Conservation (phyloP, 2,113 vertebrate species). For the Odontophorus gujanensis region DNA sequence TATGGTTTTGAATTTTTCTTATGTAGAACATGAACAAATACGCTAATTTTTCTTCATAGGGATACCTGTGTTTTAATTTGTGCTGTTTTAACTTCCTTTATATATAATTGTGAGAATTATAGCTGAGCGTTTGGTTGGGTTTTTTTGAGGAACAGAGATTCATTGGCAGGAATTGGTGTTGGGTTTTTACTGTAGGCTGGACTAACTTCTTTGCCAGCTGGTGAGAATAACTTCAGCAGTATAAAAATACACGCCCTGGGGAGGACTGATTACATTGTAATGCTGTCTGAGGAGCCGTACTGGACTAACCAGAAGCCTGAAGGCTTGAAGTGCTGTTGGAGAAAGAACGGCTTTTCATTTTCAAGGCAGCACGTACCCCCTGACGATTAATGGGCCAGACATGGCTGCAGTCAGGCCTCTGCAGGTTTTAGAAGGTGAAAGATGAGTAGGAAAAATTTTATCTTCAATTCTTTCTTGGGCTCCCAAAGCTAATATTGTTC, state of each 20-base stretch:
- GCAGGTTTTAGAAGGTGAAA: not conserved
- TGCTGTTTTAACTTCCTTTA: not conserved
- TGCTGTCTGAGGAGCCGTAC: not conserved
- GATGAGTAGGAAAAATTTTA: slow-evolving; percentile 31
- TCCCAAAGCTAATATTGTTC: slow-evolving; percentile 38
- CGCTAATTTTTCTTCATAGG: not conserved
- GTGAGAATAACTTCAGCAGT: not conserved
- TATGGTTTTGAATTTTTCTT: not conserved
- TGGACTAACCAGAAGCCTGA: slow-evolving; percentile 11
- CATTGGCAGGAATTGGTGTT: not conserved
- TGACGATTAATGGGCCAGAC: not conserved
- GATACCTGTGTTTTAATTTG: not conserved
- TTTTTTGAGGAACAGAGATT: not conserved
- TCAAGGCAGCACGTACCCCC: not conserved
- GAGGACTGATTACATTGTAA: not conserved
- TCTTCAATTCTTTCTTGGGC: not conserved
- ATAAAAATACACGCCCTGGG: not conserved
- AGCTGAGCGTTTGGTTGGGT: not conserved
- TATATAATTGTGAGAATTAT: not conserved
- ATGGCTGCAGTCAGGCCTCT: not conserved
- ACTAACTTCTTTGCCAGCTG: slow-evolving; percentile 1
- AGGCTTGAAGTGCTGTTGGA: slow-evolving; percentile 4
- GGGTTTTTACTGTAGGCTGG: slow-evolving; percentile 4
- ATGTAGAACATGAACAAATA: not conserved
- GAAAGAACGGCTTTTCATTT: slow-evolving; percentile 9